Evolutionary conservation across 2,113 vertebrate species (phyloP).

Genomic region (Brachyhypopomus occidentalis): DNA sequence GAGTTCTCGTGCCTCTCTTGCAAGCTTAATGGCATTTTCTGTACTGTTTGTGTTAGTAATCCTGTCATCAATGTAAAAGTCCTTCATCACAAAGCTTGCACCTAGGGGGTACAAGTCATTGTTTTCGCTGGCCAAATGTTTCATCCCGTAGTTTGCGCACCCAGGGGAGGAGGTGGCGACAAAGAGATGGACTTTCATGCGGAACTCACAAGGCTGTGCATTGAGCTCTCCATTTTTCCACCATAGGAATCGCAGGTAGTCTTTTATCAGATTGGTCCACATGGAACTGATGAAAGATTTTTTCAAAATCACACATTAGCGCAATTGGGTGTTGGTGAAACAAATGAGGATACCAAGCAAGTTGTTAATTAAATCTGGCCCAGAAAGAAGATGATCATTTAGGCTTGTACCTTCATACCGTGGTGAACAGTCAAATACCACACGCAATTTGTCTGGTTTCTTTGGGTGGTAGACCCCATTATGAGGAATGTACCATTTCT

Average conservation of each 20-base stretch:
- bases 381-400: neutral
- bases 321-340: neutral
- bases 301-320: neutral
- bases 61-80: constrained; percentile 6
- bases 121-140: neutral
- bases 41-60: neutral
- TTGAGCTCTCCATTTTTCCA: constrained; percentile 31
- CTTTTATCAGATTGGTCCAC: constrained; percentile 3
- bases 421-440: neutral
- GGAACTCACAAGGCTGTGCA: constrained; percentile 7
- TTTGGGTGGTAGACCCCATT: no score
- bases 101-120: constrained; percentile 2
- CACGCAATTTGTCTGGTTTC: neutral
- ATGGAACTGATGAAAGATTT: neutral
- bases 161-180: constrained; percentile 8
- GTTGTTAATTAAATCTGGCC: neutral
- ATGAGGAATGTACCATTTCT: neutral
- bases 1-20: neutral
- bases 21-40: constrained; percentile 11
- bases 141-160: constrained; percentile 28
- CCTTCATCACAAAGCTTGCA: constrained; percentile 1
- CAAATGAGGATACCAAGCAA: neutral
- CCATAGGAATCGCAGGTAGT: constrained; percentile 38
- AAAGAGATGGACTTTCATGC: constrained; percentile 18
- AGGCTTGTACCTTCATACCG: neutral